Evolutionary conservation across 1,140 invertebrate species (phyloP), one percentile per base, ranked within the genome.

Genomic region (Drosophila leontia): DNA sequence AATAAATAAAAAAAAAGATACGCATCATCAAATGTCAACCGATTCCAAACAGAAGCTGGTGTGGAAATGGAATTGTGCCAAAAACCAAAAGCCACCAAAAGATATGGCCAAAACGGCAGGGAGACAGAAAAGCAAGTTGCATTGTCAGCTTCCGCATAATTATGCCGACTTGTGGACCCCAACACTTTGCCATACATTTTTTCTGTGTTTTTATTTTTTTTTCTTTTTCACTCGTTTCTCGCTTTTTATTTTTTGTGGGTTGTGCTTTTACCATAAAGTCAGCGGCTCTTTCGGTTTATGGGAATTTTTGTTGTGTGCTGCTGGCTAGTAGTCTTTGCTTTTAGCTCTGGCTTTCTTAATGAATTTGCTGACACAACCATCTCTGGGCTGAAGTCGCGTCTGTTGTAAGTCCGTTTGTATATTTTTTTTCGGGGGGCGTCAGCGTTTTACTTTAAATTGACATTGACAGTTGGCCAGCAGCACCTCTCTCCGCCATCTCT

Each of bases 131-230:
- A 74, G 78, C 85, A 78, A 90, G 85, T 90, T 88, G 84, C 84
- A 88, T 90, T 84, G 84, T 88, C 84, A 88, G 84, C 84, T 88
- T 88, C 84, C 84, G 84, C 85, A 88, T 88, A 88, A 90, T 88
- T 88, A 88, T 85, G 81, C 81, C 84, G 81, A 85, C 84, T 51
- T 50, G 61, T 44, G 68, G 67, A 81, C 60, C 70, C 68, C 69
- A 53, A 80, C 68, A 84, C 65, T 78, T 75, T 50, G 74, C 64
- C 64, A 63, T 78, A 70, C 37, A 71, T 55, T 63, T 55, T 62
- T 55, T 55, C 7, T 15, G 23, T 48, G 15, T 29, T 48, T 32
- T 32, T 50, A 5, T 11, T 15, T 51, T 32, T 32, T 6, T 51
- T 32, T 47, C 32, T 9, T 34, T 26, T 47, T 47, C 11, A 19